Conservation (phyloP, 2,888 invertebrate species). For the Sinhomidia bicolor region DNA sequence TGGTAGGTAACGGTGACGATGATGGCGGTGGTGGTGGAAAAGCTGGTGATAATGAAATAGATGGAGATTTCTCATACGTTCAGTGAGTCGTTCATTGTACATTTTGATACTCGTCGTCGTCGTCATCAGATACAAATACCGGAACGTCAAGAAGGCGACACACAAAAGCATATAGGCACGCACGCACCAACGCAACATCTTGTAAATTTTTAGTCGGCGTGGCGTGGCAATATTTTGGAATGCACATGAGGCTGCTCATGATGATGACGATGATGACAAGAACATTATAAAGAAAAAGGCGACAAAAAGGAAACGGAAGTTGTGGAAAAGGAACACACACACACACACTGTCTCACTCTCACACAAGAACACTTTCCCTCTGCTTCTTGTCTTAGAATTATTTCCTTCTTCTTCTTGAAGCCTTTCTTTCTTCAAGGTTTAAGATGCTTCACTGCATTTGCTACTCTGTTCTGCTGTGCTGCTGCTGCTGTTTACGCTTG, state of each 20-base stretch:
- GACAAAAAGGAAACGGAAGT: constrained; percentile 39
- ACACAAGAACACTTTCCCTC: no score
- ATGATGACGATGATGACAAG: neutral
- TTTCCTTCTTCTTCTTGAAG: no score
- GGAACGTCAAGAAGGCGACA: neutral
- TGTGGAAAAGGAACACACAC: constrained; percentile 13
- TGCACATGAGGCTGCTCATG: neutral
- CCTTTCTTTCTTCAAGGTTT: neutral
- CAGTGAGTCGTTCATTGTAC: constrained; percentile 34
- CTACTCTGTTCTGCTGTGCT: no score
- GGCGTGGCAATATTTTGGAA: constrained; percentile 9
- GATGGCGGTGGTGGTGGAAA: no score
- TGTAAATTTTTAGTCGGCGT: neutral
- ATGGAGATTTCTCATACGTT: neutral
- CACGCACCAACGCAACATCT: constrained; percentile 25
- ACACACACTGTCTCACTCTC: neutral
- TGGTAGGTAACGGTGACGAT: neutral
- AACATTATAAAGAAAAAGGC: neutral
- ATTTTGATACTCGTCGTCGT: no score
- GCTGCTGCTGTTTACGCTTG: neutral
- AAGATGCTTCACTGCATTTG: neutral
- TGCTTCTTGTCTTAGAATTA: neutral
- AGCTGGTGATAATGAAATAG: constrained; percentile 20
- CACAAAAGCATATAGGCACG: neutral
- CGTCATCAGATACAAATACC: neutral